Conservation (phyloP, 2,113 vertebrate species). For the Verasper variegatus region DNA sequence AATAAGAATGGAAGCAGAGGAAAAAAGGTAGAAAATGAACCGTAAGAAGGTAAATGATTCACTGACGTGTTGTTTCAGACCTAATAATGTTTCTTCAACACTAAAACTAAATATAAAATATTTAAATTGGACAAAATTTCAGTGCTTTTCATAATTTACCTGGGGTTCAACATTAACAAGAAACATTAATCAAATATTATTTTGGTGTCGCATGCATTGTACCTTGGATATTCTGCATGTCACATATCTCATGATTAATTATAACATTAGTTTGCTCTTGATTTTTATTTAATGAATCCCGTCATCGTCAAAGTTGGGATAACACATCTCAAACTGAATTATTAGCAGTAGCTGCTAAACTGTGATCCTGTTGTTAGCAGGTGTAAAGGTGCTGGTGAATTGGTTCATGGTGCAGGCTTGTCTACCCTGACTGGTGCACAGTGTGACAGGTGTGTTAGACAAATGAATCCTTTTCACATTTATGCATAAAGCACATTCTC, state of each 20-base stretch:
- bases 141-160: too few species aligned
- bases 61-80: background rate
- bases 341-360: background rate
- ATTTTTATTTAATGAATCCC: conserved; percentile 28
- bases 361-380: background rate
- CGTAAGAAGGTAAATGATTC: background rate
- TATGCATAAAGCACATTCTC: too few species aligned
- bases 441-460: background rate
- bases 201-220: background rate
- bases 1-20: too few species aligned
- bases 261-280: background rate
- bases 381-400: background rate
- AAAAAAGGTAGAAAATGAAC: background rate
- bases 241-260: too few species aligned
- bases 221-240: background rate
- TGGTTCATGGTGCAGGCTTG: background rate
- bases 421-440: background rate
- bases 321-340: conserved; percentile 7
- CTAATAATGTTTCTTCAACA: background rate
- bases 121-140: too few species aligned
- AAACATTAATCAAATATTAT: background rate
- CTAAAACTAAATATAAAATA: background rate
- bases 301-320: background rate
- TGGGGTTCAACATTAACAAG: background rate
- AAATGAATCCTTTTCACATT: background rate